These are phyloP conservation scores for Podilymbus podiceps DNA, from an alignment of 2,113 vertebrate genomes.

Conservation along the genomic window DNA sequence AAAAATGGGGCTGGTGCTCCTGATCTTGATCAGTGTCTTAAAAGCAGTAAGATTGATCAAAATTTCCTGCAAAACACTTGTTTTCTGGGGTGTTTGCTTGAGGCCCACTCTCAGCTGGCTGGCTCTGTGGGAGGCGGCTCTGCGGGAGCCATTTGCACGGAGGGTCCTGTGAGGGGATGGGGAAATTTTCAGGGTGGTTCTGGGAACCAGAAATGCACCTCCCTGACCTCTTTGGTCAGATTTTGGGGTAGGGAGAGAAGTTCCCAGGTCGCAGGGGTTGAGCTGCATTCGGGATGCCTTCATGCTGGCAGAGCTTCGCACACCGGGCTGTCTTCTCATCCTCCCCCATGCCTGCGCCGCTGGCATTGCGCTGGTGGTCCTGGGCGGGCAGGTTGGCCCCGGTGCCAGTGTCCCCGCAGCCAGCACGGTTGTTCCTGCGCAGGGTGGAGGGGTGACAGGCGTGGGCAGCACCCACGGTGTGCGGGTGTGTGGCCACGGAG, in stretches of 20 bases:
- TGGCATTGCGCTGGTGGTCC: rapidly evolving
- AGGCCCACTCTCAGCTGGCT: not conserved
- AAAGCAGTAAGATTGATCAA: not conserved
- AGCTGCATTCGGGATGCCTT: not conserved
- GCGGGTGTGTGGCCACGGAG: rapidly evolving
- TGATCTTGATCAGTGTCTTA: not conserved
- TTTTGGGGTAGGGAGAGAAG: not conserved
- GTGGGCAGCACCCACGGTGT: no score
- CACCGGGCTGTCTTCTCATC: not conserved
- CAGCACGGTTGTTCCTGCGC: not conserved
- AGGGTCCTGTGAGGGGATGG: rapidly evolving
- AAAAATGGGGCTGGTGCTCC: not conserved
- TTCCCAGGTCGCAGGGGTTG: not conserved
- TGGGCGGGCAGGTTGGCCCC: not conserved
- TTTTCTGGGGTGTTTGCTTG: not conserved
- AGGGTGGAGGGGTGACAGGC: not conserved
- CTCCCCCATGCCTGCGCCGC: not conserved
- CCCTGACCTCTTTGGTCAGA: not conserved
- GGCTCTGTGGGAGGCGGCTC: not conserved
- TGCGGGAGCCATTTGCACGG: rapidly evolving
- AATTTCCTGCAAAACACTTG: not conserved
- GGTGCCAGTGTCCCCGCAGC: rapidly evolving
- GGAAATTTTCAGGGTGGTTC: not conserved
- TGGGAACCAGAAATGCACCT: not conserved
- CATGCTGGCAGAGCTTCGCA: not conserved